Evolutionary conservation across 2,113 vertebrate species (phyloP), one percentile per base, ranked within the genome.

Genomic region (Sylvia atricapilla): DNA sequence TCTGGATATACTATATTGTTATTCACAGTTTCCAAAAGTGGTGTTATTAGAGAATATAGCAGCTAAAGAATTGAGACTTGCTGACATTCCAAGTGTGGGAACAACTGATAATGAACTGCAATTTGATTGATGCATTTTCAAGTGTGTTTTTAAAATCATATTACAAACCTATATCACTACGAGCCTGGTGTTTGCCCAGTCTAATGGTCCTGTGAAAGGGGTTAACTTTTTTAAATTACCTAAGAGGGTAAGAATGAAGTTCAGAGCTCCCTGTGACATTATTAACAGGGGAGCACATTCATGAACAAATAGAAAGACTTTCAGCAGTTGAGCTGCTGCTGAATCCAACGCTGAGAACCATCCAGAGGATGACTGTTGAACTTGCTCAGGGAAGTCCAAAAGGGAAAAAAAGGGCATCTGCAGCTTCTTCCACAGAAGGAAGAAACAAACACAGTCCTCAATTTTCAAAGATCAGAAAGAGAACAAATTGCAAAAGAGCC

Each of bases 11-110:
- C 59, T 73, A 56, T 72, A 68, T 56, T 68, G 49, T 79, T 91
- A 85, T 56, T 93, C 78, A 63, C 23, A 41, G 50, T 58, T 88
- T 83, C 58, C 72, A 90, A 88, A 93, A 94, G 88, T 43, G 84
- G 15, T 2, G 0, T 76, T 94, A 63, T 81, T 87, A 84, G 52
- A 87, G 87, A 72, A 78, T 17, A 94, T 6, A 87, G 69, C 49
- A 91, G 53, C 66, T 93, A 93, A 94, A 83, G 85, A 91, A 60
- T 49, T 93, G 62, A 25, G 77, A 73, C 69, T 84, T 90, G 44
- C 78, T 95, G 90, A 62, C 49, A 62, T 90, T 80, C 37, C 28
- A 37, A 79, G 67, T 53, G 49, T 53, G 66, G 74, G 78, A 89
- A 75, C 33, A 75, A 68, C 72, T 76, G 82, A 79, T 85, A 91